Percentiles rank a stretch among this genome's conserved stretches.
phyloP scores from a whole-genome alignment of 1,140 invertebrate genomes.

The Drosophila micromelanica region DNA sequence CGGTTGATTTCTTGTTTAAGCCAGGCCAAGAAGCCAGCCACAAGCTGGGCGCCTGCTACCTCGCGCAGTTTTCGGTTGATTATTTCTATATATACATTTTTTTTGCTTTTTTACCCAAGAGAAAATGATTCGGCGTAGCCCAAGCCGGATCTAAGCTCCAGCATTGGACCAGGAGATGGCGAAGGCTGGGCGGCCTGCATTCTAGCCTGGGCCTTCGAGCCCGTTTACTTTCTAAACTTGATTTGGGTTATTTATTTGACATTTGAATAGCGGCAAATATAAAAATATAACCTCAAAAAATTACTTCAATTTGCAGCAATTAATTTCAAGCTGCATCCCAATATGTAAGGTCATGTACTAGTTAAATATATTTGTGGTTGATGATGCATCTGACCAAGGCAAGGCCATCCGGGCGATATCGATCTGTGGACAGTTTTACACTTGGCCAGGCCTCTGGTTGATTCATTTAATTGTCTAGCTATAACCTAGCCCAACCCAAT shows the following conservation, averaged over 20 bases:
- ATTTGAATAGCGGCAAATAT: background rate
- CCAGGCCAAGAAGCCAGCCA: conserved; percentile 59
- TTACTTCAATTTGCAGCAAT: background rate
- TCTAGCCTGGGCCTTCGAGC: conserved; percentile 45
- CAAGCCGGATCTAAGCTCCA: conserved; percentile 66
- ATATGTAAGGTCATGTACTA: background rate
- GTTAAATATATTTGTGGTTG: background rate
- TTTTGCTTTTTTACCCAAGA: conserved; percentile 45
- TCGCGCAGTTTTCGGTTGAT: conserved; percentile 33
- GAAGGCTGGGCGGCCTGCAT: conserved; percentile 44
- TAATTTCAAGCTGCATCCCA: background rate
- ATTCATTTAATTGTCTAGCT: conserved; percentile 56
- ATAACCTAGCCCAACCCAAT: conserved; percentile 77
- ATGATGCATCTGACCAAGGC: conserved; percentile 48
- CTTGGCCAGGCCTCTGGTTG: conserved; percentile 49
- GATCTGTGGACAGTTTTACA: conserved; percentile 55
- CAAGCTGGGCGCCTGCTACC: conserved; percentile 43
- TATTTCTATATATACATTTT: conserved; percentile 1
- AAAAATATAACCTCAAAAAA: too few species aligned
- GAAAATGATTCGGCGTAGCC: conserved; percentile 56
- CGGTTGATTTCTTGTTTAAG: conserved; percentile 47
- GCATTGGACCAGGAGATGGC: conserved; percentile 4
- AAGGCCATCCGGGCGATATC: conserved; percentile 57
- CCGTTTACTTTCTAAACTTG: conserved; percentile 63
- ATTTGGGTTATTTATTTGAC: conserved; percentile 37